Conservation (phyloP, 2,888 invertebrate species). For the Nemapogon koenigi region DNA sequence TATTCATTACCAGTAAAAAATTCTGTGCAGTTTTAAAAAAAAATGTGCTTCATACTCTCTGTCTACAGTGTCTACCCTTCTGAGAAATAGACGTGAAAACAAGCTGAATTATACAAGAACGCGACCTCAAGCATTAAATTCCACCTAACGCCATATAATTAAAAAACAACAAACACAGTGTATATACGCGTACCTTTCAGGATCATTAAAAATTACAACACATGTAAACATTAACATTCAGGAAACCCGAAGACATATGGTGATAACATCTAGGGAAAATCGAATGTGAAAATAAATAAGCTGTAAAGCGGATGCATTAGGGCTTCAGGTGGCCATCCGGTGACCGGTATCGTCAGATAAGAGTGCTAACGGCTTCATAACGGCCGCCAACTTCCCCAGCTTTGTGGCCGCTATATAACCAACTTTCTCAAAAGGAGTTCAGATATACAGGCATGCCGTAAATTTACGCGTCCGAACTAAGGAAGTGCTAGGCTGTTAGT, state of each 20-base stretch:
- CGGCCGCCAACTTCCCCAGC: conserved; percentile 19
- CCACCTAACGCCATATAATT: no score
- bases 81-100: no score
- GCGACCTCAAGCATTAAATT: no score
- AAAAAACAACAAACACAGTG: no score
- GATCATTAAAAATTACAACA: conserved; percentile 4
- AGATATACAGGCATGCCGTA: conserved; percentile 4
- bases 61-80: no score
- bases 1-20: no score
- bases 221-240: background rate
- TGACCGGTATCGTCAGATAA: conserved; percentile 17
- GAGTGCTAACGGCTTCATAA: conserved; percentile 33
- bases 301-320: conserved; percentile 51
- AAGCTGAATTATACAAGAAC: no score
- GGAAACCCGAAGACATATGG: conserved; percentile 5
- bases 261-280: conserved; percentile 37
- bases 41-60: no score
- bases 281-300: conserved; percentile 52
- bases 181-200: no score
- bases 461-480: background rate
- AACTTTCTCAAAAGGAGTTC: conserved; percentile 4
- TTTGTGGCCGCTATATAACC: conserved; percentile 2
- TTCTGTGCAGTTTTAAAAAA: no score
- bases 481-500: background rate
- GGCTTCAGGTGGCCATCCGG: conserved; percentile 43